Conservation (phyloP, 2,888 invertebrate genomes). For the Campoplex capitator region DNA sequence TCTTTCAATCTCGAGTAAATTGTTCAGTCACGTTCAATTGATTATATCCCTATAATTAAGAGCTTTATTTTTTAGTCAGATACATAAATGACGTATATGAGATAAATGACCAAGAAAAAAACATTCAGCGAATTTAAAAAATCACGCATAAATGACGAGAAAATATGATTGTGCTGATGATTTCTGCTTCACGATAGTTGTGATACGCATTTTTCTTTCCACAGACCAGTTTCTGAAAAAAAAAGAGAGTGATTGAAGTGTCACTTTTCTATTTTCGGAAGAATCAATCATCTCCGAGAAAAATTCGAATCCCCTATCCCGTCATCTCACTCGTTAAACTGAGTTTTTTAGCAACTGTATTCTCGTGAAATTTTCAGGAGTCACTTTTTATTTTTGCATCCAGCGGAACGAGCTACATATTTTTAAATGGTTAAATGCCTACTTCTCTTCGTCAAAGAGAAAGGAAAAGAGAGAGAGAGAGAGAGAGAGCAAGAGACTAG, state of each 20-base stretch:
- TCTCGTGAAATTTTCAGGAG: constrained; percentile 4
- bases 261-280: too few species aligned
- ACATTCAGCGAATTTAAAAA: not conserved
- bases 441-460: constrained; percentile 24
- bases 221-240: too few species aligned
- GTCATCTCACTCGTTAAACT: not conserved
- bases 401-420: not conserved
- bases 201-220: too few species aligned
- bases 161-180: not conserved
- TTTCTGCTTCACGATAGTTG: not conserved
- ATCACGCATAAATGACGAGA: not conserved
- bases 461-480: not conserved
- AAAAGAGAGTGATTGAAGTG: too few species aligned
- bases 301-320: too few species aligned
- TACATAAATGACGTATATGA: not conserved
- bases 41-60: constrained; percentile 30
- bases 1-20: constrained; percentile 25
- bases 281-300: too few species aligned
- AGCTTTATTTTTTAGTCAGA: not conserved
- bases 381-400: not conserved
- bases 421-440: constrained; percentile 18
- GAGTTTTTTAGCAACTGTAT: not conserved
- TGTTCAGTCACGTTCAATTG: constrained; percentile 38
- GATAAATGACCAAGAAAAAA: not conserved
- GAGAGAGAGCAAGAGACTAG: constrained; percentile 3